Conservation (phyloP, 1,140 invertebrate genomes). For the Pogonognathellus flavescens region DNA sequence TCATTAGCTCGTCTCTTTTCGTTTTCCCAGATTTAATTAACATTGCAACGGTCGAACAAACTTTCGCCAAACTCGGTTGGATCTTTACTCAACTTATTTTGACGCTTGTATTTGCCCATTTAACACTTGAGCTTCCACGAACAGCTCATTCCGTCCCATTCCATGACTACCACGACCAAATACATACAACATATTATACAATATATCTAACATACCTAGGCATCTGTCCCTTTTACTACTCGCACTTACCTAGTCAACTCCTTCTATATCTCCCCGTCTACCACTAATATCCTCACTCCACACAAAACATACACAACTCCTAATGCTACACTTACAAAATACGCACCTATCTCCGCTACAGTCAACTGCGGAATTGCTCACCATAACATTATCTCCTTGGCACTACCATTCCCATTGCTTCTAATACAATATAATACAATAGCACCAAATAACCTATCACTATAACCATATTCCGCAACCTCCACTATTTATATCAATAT, state of each 20-base stretch:
- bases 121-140: slow-evolving; percentile 65
- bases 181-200: background rate
- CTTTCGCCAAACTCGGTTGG: slow-evolving; percentile 64
- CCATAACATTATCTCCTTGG: too few relatives aligned
- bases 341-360: too few relatives aligned
- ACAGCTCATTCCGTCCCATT: slow-evolving; percentile 64
- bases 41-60: slow-evolving; percentile 68
- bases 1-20: slow-evolving; percentile 67
- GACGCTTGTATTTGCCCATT: slow-evolving; percentile 66
- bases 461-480: background rate
- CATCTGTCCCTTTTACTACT: background rate
- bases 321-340: too few relatives aligned
- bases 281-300: background rate
- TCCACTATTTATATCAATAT: slow-evolving; percentile 11
- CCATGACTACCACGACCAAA: slow-evolving; percentile 23
- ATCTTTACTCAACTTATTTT: slow-evolving; percentile 66
- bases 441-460: too few relatives aligned
- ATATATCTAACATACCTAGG: background rate
- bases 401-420: too few relatives aligned
- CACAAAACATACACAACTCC: background rate
- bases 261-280: background rate
- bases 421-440: too few relatives aligned
- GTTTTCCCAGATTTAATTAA: slow-evolving; percentile 68
- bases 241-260: background rate
- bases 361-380: too few relatives aligned